Evolutionary conservation across 2,113 vertebrate species (phyloP), one percentile per base, ranked within the genome.

Genomic region (Centropristis striata): DNA sequence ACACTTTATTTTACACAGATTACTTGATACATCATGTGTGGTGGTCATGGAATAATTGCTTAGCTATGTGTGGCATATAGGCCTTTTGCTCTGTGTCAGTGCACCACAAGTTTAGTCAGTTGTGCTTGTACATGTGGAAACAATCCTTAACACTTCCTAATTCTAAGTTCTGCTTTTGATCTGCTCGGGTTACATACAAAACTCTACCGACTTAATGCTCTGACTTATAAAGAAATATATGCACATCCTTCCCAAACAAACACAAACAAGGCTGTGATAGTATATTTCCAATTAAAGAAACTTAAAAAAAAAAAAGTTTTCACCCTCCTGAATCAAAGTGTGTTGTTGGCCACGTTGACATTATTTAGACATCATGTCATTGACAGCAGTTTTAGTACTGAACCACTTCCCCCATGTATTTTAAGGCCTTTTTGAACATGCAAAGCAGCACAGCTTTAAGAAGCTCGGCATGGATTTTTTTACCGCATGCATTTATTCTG

Each of bases 121-220:
- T 63, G 18, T 44, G 10, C 9, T 83, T 58, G 20, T 13, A 65
- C 2, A 21, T 16, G 50, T 58, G 36, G 50, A 69, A 73, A 50
- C 3, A 39, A 18, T 71, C 4, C 41, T 25, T 9, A 46, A 58
- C 16, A 65, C 75, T 71, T 84, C 74, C 50, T 12, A 14, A 12
- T 69, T 73, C 21, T 55, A 32, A 46, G 57, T 82, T 82, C 67
- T 79, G 32, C 18, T 65, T 75, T 75, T 76, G 0, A 3, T 54
- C 8, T 4, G n/a, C 8, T 28, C 0, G 36, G 4, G 1, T 16
- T 1, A 32, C 54, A n/a, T 10, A 51, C 16, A 50, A 73, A 46
- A 27, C 36, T n/a, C n/a, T 60, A 23, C 18, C 47, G 41, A 16
- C 10, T 27, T 46, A 8, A 11, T 18, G 11, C 54, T 27, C 12